Evolutionary conservation across 1,140 invertebrate species (phyloP), one percentile per base, ranked within the genome.

Genomic region (Dufourea novaeangliae): DNA sequence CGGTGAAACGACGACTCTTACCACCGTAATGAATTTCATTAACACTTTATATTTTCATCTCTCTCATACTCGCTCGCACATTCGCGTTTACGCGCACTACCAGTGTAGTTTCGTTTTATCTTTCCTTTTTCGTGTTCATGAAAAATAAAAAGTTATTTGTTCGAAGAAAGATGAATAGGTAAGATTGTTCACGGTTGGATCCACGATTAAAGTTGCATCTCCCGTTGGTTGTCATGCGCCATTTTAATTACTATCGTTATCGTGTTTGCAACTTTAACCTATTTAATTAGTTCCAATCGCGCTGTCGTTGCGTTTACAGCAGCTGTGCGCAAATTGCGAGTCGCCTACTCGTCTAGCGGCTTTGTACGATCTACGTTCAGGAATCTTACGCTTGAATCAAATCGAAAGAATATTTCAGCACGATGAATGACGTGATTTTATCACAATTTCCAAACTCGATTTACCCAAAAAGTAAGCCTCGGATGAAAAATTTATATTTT

Each of bases 221-320:
- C 83, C 25, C 20, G 37, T n/a, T 25, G 37, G 8, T 12, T 44
- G 39, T 39, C 46, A 71, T 62, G 62, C 57, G 81, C 78, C 78
- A 85, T 85, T 90, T 83, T 89, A 90, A 89, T 90, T 88, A 86
- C 83, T 87, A 89, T 91, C 88, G 83, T 90, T 89, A 89, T 90
- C 90, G 87, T 83, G 69, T 91, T 90, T 85, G 88, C 87, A 88
- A 89, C 87, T 91, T 91, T 88, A 90, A 91, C 88, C 90, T 88
- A 89, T 89, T 90, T 90, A 91, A 90, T 90, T 89, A 90, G 86
- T 88, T 83, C 83, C 88, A 87, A 90, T 90, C 84, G 82, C 77
- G 83, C 59, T 50, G 41, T 34, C 67, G 72, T 25, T 57, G 57
- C 32, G 17, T 20, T 69, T 54, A 37, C 50, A 25, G 70, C 78